Base-by-base conservation (phyloP, 2,797 vertebrate species). In the Halcyon chelicuti region DNA sequence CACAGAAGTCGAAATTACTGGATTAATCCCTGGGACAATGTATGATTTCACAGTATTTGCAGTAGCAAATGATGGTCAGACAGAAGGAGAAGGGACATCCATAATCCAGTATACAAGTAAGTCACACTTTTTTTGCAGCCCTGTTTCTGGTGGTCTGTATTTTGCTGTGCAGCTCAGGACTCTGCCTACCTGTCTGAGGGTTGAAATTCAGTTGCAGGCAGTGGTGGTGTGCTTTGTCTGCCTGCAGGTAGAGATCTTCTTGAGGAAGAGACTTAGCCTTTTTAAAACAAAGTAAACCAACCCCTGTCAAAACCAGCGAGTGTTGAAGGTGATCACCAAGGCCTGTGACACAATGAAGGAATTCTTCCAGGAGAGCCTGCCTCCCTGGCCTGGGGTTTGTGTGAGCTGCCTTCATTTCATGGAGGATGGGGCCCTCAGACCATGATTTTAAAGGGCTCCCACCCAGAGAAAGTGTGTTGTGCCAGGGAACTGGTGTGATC, bases 251-350 rank as follows among this genome's bases (percentile, higher is more conserved):
- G 42, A 74, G 7, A 11, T 33, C 3, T 23, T 70, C 39, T 10
- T 42, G 14, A 60, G 23, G 16, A 79, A 63, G 20, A 15, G 14
- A 26, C 17, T 10, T 9, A 21, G 14, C 28, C 5, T 44, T 49
- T 73, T 35, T 21, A 44, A 61, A 67, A 5, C 12, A n/a, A 42
- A 37, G 6, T 77, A 49, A 67, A 83, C 18, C 16, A 52, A 72
- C 12, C 7, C 3, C 3, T 3, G 12, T 83, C 14, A 35, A 35
- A 83, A 58, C 0, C 5, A 47, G 7, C 4, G 0, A 5, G 42
- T 31, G 20, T 60, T 87, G 15, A 77, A 70, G 15, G 25, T 68
- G 12, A 2, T 87, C 58, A 65, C 25, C 6, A 28, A 14, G 10
- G 12, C 25, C n/a, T 44, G 7, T 76, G 60, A 22, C 2, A 8